phyloP scores from a whole-genome alignment of 2,888 invertebrate species.

The Malacosoma neustria region DNA sequence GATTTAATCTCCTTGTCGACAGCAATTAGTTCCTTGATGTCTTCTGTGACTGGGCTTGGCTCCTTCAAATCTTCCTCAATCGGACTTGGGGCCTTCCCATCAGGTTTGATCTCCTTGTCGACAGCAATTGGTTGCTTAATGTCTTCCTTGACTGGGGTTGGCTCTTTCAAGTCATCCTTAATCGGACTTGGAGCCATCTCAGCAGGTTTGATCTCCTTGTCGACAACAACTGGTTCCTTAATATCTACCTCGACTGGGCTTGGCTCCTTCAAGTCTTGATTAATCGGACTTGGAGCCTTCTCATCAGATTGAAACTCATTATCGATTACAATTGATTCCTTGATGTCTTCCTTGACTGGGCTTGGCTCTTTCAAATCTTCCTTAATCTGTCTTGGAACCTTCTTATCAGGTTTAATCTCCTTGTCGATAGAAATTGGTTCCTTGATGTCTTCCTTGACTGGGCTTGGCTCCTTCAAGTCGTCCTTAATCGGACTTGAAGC shows the following conservation, averaged over 20 bases:
- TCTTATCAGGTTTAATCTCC: slow-evolving; percentile 2
- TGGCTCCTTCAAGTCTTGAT: slow-evolving; percentile 1
- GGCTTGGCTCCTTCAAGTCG: background rate
- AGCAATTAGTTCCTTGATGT: slow-evolving; percentile 7
- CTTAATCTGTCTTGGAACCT: slow-evolving; percentile 5
- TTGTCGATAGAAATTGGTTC: background rate
- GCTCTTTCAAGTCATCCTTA: background rate
- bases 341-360: background rate
- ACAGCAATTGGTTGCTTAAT: slow-evolving; percentile 3
- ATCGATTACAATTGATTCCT: background rate
- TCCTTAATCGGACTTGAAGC: background rate
- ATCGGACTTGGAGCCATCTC: background rate
- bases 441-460: background rate
- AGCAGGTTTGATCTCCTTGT: background rate
- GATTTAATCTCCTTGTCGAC: slow-evolving; percentile 4
- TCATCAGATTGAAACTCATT: slow-evolving; percentile 1
- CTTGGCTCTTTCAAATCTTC: slow-evolving; percentile 1
- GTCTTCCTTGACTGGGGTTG: background rate
- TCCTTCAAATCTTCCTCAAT: background rate
- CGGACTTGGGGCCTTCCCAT: background rate
- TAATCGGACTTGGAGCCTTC: background rate
- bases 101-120: background rate
- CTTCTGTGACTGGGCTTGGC: background rate
- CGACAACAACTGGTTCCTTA: background rate
- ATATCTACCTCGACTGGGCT: slow-evolving; percentile 4